These are phyloP conservation scores for Spinibarbus caldwelli DNA, from an alignment of 2,797 vertebrate genomes.

Conservation along the genomic window DNA sequence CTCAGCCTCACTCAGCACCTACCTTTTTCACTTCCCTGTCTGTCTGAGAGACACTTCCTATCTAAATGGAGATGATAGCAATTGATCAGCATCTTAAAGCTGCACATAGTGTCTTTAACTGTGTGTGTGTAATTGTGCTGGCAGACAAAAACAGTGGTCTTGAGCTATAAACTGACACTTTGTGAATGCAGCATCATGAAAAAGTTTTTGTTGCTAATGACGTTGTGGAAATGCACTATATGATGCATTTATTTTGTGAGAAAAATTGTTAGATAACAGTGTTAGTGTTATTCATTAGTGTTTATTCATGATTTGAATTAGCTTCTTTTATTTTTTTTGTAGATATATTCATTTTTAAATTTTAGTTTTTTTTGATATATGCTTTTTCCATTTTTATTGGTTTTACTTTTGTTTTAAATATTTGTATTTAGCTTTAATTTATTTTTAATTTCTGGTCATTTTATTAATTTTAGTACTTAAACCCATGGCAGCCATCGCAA, in stretches of 20 bases:
- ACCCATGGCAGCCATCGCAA: no score
- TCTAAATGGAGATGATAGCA: slow-evolving; percentile 5
- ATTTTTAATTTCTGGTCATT: background rate
- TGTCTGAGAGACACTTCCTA: slow-evolving; percentile 8
- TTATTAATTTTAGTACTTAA: background rate
- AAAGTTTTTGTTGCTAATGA: background rate
- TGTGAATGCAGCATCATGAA: background rate
- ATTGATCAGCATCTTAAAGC: background rate
- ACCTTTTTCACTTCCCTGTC: slow-evolving; percentile 43
- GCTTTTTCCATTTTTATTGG: background rate
- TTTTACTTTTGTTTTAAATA: background rate
- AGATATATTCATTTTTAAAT: no score
- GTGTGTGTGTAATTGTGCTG: background rate
- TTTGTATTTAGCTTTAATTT: slow-evolving; percentile 1
- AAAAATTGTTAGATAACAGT: no score
- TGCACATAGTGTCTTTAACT: background rate
- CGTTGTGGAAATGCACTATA: background rate
- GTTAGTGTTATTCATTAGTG: no score
- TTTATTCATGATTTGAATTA: no score
- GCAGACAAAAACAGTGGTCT: background rate
- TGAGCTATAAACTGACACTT: background rate
- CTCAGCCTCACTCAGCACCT: background rate
- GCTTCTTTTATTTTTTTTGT: no score
- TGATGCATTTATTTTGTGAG: background rate
- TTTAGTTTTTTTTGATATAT: background rate